phyloP scores from a whole-genome alignment of 2,797 vertebrate species.

The Notoglanidium macrostoma region DNA sequence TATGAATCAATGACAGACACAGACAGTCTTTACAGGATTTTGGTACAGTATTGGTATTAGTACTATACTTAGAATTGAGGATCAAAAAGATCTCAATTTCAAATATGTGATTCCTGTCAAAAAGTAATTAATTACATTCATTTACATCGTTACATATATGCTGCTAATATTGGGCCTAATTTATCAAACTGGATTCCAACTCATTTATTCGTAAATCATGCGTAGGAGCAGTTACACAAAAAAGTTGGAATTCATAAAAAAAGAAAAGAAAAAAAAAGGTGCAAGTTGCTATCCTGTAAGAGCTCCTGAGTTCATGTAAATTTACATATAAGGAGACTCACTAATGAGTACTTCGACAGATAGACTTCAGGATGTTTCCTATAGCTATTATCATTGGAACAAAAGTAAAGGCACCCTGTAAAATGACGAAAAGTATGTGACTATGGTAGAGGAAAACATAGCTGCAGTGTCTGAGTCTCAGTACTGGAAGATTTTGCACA shows the following conservation, averaged over 20 bases:
- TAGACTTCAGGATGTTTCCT: neutral
- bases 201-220: neutral
- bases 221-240: neutral
- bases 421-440: neutral
- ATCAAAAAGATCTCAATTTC: neutral
- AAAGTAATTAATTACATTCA: neutral
- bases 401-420: neutral
- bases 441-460: neutral
- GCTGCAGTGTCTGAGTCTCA: neutral
- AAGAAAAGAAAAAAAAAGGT: no score
- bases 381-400: neutral
- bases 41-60: neutral
- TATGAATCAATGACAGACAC: slow-evolving; percentile 6
- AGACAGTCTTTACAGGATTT: neutral
- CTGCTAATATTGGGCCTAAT: neutral
- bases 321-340: neutral
- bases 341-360: neutral
- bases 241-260: neutral
- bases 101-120: neutral
- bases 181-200: neutral
- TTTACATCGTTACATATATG: neutral
- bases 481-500: neutral
- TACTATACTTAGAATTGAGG: neutral
- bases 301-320: neutral
- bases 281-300: no score